phyloP scores from a whole-genome alignment of 2,113 vertebrate genomes.

The Cephalophus harveyi region DNA sequence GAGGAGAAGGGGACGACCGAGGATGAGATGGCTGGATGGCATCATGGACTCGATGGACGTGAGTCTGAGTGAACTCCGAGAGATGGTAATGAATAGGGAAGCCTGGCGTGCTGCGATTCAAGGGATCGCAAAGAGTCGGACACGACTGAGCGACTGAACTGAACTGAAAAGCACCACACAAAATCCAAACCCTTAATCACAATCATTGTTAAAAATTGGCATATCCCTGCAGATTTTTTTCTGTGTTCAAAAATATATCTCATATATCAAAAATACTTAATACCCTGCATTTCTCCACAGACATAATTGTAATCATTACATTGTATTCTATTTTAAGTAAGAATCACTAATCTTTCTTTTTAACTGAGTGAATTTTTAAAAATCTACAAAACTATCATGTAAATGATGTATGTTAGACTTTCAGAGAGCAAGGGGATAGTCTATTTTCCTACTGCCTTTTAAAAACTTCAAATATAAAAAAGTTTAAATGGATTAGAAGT shows the following conservation, averaged over 20 bases:
- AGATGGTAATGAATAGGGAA: no score
- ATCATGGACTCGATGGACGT: no score
- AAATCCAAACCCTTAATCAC: not conserved
- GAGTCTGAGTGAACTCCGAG: no score
- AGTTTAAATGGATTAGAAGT: not conserved
- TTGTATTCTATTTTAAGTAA: not conserved
- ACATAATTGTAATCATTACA: not conserved
- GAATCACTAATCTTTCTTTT: not conserved
- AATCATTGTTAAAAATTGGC: not conserved
- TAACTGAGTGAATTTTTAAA: not conserved
- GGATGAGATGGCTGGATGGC: no score
- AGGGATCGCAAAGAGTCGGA: no score
- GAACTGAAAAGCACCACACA: not conserved
- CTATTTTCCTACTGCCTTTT: not conserved
- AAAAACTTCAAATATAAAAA: not conserved
- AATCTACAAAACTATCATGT: not conserved
- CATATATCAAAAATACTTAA: not conserved
- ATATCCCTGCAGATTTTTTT: not conserved
- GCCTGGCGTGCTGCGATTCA: no score
- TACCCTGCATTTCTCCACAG: not conserved
- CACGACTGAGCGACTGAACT: no score
- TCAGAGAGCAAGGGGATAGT: not conserved
- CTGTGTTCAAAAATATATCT: not conserved
- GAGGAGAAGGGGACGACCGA: no score
- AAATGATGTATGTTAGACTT: not conserved